These are phyloP conservation scores for Drosophila nigromelanica DNA, from an alignment of 1,140 invertebrate genomes.

Conservation along the genomic window DNA sequence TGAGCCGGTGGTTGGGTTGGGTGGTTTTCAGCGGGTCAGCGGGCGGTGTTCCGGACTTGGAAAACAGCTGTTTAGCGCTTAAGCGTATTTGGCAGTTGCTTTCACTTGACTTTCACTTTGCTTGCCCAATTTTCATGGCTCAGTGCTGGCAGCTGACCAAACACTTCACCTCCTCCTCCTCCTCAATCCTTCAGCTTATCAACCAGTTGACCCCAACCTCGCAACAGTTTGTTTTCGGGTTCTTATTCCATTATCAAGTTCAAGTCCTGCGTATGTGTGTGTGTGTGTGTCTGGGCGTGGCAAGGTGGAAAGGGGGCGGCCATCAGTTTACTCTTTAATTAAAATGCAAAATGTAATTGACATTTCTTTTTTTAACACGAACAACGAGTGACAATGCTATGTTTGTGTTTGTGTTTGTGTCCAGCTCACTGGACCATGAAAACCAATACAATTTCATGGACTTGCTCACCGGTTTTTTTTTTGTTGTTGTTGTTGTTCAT, in stretches of 20 bases:
- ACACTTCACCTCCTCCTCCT: background rate
- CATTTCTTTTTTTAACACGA: background rate
- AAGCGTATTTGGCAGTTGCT: slow-evolving; percentile 55
- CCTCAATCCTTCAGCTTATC: background rate
- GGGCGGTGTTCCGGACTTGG: slow-evolving; percentile 5
- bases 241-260: slow-evolving; percentile 50
- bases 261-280: slow-evolving; percentile 18
- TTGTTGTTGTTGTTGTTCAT: no score
- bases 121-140: slow-evolving; percentile 44
- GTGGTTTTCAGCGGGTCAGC: background rate
- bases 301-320: no score
- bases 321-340: slow-evolving; percentile 54
- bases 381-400: background rate
- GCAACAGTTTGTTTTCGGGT: slow-evolving; percentile 47
- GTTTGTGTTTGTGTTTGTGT: slow-evolving; percentile 13
- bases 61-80: slow-evolving; percentile 62
- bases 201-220: slow-evolving; percentile 9
- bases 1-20: background rate
- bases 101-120: slow-evolving; percentile 29
- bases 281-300: no score
- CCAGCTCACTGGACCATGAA: slow-evolving; percentile 55
- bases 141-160: slow-evolving; percentile 35
- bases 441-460: slow-evolving; percentile 60
- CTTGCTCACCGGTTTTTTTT: background rate
- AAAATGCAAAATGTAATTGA: slow-evolving; percentile 61